A percentile compares a stretch with the other conserved stretches of the same genome.
Conservation (phyloP, 2,113 vertebrate genomes). For the Saimiri boliviensis region DNA sequence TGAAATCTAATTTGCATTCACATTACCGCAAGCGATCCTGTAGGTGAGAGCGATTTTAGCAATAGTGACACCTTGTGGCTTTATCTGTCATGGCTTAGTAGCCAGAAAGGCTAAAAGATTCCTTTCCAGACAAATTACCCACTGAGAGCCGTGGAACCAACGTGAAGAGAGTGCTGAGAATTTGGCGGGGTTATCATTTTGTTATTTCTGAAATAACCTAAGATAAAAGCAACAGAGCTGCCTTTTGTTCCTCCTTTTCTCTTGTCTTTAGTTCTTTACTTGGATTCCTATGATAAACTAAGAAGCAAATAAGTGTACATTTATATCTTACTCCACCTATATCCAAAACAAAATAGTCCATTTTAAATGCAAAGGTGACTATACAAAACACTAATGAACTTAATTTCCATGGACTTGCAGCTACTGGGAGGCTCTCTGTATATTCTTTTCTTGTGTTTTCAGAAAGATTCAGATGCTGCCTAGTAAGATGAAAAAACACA, state of each 20-base stretch:
- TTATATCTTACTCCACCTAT: not conserved
- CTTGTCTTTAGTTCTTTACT: not conserved
- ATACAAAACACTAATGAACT: not conserved
- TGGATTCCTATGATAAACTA: slow-evolving; percentile 29
- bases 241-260: not conserved
- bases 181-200: not conserved
- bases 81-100: not conserved
- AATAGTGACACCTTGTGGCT: slow-evolving; percentile 72
- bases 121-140: not conserved
- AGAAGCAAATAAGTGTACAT: slow-evolving; percentile 44
- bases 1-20: not conserved
- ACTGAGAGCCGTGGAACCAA: not conserved
- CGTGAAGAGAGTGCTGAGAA: not conserved
- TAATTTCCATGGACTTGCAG: not conserved
- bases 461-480: slow-evolving; percentile 28
- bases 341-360: slow-evolving; percentile 30
- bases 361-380: slow-evolving; percentile 13
- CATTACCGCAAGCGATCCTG: not conserved
- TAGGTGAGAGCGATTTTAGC: slow-evolving; percentile 33
- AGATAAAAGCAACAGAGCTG: slow-evolving; percentile 13
- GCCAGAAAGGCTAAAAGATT: not conserved
- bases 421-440: not conserved
- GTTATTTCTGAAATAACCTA: slow-evolving; percentile 33
- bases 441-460: slow-evolving; percentile 27
- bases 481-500: slow-evolving; percentile 38